A percentile compares a stretch with the other conserved stretches of the same genome.
Conservation (phyloP, 1,140 invertebrate genomes). For the Atta colombica region DNA sequence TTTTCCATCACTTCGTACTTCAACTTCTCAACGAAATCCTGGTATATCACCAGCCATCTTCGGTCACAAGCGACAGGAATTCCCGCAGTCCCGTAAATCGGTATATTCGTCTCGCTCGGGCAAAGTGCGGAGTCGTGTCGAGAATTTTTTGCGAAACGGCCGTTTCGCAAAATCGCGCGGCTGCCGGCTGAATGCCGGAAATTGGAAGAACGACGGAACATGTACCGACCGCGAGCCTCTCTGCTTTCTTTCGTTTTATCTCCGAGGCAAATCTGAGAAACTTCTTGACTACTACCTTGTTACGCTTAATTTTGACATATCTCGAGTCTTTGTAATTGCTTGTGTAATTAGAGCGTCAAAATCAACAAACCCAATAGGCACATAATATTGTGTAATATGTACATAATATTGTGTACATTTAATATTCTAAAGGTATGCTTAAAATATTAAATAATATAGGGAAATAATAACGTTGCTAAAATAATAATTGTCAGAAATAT, state of each 20-base stretch:
- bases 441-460: too few relatives aligned
- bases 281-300: slow-evolving; percentile 23
- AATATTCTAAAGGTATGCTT: too few relatives aligned
- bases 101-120: slow-evolving; percentile 39
- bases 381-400: too few relatives aligned
- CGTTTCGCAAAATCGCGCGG: slow-evolving; percentile 65
- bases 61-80: slow-evolving; percentile 36
- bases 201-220: slow-evolving; percentile 46
- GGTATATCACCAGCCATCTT: slow-evolving; percentile 60
- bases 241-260: slow-evolving; percentile 38
- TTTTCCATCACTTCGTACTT: slow-evolving; percentile 30
- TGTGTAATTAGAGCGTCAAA: not conserved
- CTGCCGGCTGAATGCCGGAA: slow-evolving; percentile 49
- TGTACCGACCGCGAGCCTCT: slow-evolving; percentile 46
- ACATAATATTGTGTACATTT: too few relatives aligned
- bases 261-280: slow-evolving; percentile 14
- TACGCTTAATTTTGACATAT: slow-evolving; percentile 10
- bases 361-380: too few relatives aligned
- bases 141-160: slow-evolving; percentile 65
- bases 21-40: slow-evolving; percentile 27
- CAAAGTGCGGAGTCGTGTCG: slow-evolving; percentile 78
- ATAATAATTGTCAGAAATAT: not conserved
- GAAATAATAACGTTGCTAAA: not conserved
- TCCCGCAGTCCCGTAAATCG: slow-evolving; percentile 13
- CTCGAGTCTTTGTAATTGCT: not conserved